Evolutionary conservation across 2,113 vertebrate species (phyloP), one percentile per base, ranked within the genome.

Genomic region (Phyllopteryx taeniolatus): DNA sequence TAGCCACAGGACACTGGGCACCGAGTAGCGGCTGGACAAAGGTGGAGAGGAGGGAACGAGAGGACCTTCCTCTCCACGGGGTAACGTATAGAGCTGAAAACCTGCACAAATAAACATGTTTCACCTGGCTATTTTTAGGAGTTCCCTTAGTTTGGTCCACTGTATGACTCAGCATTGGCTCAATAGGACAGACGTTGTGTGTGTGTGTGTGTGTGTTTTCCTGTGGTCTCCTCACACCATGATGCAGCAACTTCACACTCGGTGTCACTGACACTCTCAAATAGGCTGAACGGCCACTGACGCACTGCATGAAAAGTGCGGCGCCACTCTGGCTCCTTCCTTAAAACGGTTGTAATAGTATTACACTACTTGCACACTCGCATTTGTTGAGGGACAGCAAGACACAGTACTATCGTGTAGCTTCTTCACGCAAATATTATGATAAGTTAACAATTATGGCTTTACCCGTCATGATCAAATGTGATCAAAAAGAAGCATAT

Each of bases 261-360:
- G 73, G 61, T 82, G 73, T 89, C 87, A 90, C 75, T 86, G 75
- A 89, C 90, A 90, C 88, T 85, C 82, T 74, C 54, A 60, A 78
- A 76, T n/a, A 20, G 67, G 53, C 79, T 35, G 75, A 79, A 75
- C 12, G 76, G 77, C 83, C 61, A 19, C 78, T 88, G 85, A 91
- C 84, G 85, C 84, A 86, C 33, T 0, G 71, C 69, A 70, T 73
- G 73, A 67, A 79, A 80, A 81, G 77, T 53, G 79, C 74, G 82
- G 72, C 39, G 63, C 73, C 27, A 10, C 71, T 79, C 61, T 22
- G 73, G 79, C 67, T 68, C 67, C 22, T 63, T 72, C 64, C 68
- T 73, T 54, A 44, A 71, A 51, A 73, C 54, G 47, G 65, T 73
- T 79, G 72, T 74, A 49, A 72, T 80, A 59, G n/a, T 27, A 27